These are phyloP conservation scores for Argyresthia albistria DNA, from an alignment of 2,888 invertebrate species.

Conservation along the genomic window DNA sequence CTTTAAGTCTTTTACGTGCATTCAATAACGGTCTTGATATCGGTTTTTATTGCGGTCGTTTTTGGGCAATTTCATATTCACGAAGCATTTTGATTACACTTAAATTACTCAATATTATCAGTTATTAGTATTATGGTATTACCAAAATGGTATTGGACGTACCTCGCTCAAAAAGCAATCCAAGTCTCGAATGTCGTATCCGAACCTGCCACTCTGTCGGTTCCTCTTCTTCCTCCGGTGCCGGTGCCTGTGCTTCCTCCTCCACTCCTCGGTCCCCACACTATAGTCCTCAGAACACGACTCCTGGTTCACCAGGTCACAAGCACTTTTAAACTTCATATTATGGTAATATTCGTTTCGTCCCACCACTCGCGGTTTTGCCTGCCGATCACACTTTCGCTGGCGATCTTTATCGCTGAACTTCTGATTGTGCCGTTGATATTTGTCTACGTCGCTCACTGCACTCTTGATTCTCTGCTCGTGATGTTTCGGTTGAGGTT, in stretches of 20 bases:
- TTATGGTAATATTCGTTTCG: slow-evolving; percentile 65
- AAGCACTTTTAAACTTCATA: slow-evolving; percentile 48
- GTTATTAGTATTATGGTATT: too few relatives aligned
- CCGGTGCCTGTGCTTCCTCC: slow-evolving; percentile 59
- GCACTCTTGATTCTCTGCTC: slow-evolving; percentile 26
- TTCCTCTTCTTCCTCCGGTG: slow-evolving; percentile 53
- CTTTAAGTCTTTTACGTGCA: slow-evolving; percentile 1
- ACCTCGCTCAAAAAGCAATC: slow-evolving; percentile 85
- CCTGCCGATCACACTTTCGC: background rate
- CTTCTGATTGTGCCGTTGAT: slow-evolving; percentile 25
- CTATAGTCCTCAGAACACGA: slow-evolving; percentile 48
- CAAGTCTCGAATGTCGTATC: slow-evolving; percentile 86
- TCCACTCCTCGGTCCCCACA: slow-evolving; percentile 52
- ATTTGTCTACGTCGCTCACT: slow-evolving; percentile 25
- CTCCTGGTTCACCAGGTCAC: slow-evolving; percentile 42
- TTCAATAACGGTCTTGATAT: background rate
- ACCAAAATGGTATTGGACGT: slow-evolving; percentile 16
- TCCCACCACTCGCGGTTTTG: slow-evolving; percentile 42
- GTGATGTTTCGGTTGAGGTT: slow-evolving; percentile 26
- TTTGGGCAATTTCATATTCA: background rate
- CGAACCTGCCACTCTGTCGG: slow-evolving; percentile 64
- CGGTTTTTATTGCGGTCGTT: background rate
- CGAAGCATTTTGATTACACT: too few relatives aligned
- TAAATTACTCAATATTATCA: too few relatives aligned
- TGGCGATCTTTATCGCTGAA: slow-evolving; percentile 33